Conservation (phyloP, 2,113 vertebrate genomes). For the Variabilichromis moorii region DNA sequence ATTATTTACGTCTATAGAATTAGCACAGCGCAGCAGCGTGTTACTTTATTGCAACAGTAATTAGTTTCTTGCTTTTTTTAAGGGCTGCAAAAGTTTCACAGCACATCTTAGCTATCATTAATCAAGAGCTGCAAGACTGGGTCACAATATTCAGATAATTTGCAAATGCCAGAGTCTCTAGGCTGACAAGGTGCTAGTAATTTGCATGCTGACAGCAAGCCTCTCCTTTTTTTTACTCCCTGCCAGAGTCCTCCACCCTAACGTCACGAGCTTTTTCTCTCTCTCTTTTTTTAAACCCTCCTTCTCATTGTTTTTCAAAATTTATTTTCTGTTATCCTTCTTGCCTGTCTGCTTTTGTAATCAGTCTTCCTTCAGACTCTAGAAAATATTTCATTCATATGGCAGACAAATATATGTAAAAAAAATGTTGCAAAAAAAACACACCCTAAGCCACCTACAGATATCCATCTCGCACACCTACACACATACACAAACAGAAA, state of each 20-base stretch:
- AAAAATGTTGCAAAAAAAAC: neutral
- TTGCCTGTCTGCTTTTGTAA: neutral
- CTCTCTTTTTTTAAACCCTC: neutral
- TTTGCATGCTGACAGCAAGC: constrained; percentile 48
- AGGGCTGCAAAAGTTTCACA: constrained; percentile 21
- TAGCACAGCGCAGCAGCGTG: constrained; percentile 10
- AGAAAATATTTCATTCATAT: constrained; percentile 13
- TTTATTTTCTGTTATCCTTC: neutral
- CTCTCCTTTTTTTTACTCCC: neutral
- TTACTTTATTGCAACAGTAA: constrained; percentile 32
- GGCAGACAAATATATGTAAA: constrained; percentile 8
- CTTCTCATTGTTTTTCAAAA: neutral
- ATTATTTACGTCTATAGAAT: constrained; percentile 53
- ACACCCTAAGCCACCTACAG: constrained; percentile 24
- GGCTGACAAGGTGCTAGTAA: constrained; percentile 35
- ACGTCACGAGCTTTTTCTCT: neutral
- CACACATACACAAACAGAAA: constrained; percentile 26
- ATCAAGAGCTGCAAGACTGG: constrained; percentile 50
- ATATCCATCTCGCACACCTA: constrained; percentile 45
- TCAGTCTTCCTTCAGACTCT: neutral
- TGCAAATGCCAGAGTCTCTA: constrained; percentile 50
- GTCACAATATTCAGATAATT: constrained; percentile 58
- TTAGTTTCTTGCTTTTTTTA: constrained; percentile 18
- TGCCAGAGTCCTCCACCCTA: neutral
- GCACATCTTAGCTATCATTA: constrained; percentile 47